Evolutionary conservation across 2,113 vertebrate genomes (phyloP).

Genomic region (Pitta sordida): DNA sequence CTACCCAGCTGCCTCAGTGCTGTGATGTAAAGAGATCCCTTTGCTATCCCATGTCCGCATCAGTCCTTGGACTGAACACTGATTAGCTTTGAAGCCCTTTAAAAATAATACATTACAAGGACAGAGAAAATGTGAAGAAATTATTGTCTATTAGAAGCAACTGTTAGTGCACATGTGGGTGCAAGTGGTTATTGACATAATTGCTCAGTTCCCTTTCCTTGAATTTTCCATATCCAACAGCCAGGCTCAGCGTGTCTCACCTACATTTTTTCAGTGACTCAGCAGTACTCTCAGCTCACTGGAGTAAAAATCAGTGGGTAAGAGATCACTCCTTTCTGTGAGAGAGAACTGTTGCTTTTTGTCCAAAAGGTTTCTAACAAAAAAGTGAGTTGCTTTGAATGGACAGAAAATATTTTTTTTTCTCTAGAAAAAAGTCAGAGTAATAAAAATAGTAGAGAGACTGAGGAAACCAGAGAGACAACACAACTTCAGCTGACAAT

Average conservation of each 20-base stretch:
- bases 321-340: neutral
- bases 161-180: neutral
- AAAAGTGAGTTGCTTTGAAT: neutral
- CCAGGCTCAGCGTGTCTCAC: neutral
- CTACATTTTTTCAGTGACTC: neutral
- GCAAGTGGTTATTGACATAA: neutral
- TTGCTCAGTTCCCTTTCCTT: neutral
- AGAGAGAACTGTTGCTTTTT: neutral
- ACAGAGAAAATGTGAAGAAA: neutral
- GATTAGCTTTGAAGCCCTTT: neutral
- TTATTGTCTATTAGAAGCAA: neutral
- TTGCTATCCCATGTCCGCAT: too few relatives aligned
- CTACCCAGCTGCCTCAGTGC: too few relatives aligned
- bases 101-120: neutral
- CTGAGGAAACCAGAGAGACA: neutral
- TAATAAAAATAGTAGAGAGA: neutral
- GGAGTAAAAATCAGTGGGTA: neutral
- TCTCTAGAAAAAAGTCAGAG: neutral
- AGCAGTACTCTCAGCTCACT: neutral
- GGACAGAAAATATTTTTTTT: neutral
- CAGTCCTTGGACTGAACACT: too few relatives aligned
- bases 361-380: neutral
- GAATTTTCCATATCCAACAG: neutral
- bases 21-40: too few relatives aligned
- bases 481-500: fast-evolving